Evolutionary conservation across 1,140 invertebrate genomes (phyloP).

Genomic region (Drosophila lowei): DNA sequence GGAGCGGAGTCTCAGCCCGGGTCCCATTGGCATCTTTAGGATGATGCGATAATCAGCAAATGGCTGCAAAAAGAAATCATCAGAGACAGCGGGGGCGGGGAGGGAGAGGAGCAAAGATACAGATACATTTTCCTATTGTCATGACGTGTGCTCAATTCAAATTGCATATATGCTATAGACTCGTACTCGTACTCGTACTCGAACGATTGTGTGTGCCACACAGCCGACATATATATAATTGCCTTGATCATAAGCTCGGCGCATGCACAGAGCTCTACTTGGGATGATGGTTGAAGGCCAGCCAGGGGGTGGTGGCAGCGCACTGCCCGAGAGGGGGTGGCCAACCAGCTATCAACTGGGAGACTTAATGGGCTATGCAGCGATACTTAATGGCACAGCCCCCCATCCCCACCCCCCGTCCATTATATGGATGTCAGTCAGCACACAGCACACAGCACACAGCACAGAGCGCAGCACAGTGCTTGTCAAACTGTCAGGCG

Average conservation of each 20-base stretch:
- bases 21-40: slow-evolving; percentile 70
- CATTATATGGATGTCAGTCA: slow-evolving; percentile 24
- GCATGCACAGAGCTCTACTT: slow-evolving; percentile 50
- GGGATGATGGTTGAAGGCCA: slow-evolving; percentile 19
- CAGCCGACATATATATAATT: slow-evolving; percentile 56
- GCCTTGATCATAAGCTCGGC: slow-evolving; percentile 70
- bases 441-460: slow-evolving; percentile 43
- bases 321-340: neutral
- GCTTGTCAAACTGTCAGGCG: slow-evolving; percentile 33
- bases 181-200: slow-evolving; percentile 5
- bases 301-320: neutral
- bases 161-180: slow-evolving; percentile 33
- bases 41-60: slow-evolving; percentile 43
- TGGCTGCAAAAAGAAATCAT: slow-evolving; percentile 11
- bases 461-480: slow-evolving; percentile 54
- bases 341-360: slow-evolving; percentile 54
- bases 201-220: slow-evolving; percentile 38
- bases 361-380: slow-evolving; percentile 63
- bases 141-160: slow-evolving; percentile 74
- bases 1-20: neutral
- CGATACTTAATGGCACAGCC: slow-evolving; percentile 49
- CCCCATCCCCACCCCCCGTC: neutral
- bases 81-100: slow-evolving; percentile 21
- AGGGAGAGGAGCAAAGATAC: slow-evolving; percentile 24
- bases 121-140: slow-evolving; percentile 41